Evolutionary conservation across 1,140 invertebrate genomes (phyloP).

Genomic region (Drosophila elegans): DNA sequence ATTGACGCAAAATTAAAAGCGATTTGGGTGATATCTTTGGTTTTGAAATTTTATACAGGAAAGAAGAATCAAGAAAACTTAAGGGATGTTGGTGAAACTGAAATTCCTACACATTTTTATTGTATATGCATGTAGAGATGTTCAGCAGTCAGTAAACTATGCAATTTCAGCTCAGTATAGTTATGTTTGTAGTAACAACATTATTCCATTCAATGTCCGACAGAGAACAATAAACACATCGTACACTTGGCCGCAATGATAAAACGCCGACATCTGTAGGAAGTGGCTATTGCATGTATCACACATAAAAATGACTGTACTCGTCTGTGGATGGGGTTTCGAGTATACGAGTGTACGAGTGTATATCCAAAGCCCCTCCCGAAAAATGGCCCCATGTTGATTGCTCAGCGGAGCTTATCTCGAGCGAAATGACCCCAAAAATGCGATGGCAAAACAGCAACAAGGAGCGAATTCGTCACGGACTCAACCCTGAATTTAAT

Average conservation of each 20-base stretch:
- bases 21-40: background rate
- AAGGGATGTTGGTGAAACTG: too few relatives aligned
- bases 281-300: slow-evolving; percentile 49
- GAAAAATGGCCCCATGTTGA: background rate
- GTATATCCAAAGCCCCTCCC: slow-evolving; percentile 5
- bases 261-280: slow-evolving; percentile 59
- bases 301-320: slow-evolving; percentile 22
- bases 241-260: slow-evolving; percentile 51
- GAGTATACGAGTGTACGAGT: background rate
- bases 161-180: slow-evolving; percentile 39
- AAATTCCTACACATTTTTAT: background rate
- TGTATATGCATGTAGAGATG: background rate
- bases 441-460: slow-evolving; percentile 24
- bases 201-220: slow-evolving; percentile 66
- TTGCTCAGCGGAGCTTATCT: slow-evolving; percentile 67
- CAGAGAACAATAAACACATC: slow-evolving; percentile 31
- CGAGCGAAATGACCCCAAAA: slow-evolving; percentile 42
- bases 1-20: background rate
- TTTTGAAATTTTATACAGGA: too few relatives aligned
- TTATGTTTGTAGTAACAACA: slow-evolving; percentile 23
- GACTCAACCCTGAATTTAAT: slow-evolving; percentile 33
- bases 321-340: slow-evolving; percentile 9
- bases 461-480: slow-evolving; percentile 31
- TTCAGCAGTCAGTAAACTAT: slow-evolving; percentile 57
- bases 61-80: too few relatives aligned